Conservation (phyloP, 1,140 invertebrate species). For the Aphelinus atriplicis region DNA sequence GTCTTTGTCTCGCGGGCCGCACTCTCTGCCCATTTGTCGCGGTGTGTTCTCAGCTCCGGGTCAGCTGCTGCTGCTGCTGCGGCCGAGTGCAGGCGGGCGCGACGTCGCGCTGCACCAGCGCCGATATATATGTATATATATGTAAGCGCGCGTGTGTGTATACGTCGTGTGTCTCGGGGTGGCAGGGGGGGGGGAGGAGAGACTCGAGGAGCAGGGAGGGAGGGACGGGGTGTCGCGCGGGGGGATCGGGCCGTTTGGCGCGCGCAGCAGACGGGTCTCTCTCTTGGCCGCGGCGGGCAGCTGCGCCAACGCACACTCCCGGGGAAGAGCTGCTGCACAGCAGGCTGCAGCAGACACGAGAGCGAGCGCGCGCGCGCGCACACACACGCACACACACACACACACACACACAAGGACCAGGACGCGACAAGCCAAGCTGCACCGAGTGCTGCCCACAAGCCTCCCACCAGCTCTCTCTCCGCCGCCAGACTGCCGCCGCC, state of each 20-base stretch:
- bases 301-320: too few species aligned
- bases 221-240: background rate
- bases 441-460: too few species aligned
- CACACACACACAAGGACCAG: background rate
- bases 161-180: background rate
- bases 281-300: background rate
- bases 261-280: background rate
- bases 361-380: background rate
- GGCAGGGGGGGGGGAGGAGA: conserved; percentile 40
- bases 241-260: background rate
- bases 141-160: background rate
- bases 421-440: background rate
- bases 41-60: background rate
- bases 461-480: background rate
- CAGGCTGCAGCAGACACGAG: background rate
- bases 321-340: background rate
- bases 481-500: background rate
- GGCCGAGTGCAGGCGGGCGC: background rate
- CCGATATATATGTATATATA: background rate
- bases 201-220: conserved; percentile 44
- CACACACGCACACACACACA: conserved; percentile 17
- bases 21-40: background rate
- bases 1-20: conserved; percentile 6
- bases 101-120: background rate
- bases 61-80: conserved; percentile 26